A percentile compares a stretch with the other conserved stretches of the same genome.
Conservation (phyloP, 2,113 vertebrate species). For the Notothenia coriiceps region DNA sequence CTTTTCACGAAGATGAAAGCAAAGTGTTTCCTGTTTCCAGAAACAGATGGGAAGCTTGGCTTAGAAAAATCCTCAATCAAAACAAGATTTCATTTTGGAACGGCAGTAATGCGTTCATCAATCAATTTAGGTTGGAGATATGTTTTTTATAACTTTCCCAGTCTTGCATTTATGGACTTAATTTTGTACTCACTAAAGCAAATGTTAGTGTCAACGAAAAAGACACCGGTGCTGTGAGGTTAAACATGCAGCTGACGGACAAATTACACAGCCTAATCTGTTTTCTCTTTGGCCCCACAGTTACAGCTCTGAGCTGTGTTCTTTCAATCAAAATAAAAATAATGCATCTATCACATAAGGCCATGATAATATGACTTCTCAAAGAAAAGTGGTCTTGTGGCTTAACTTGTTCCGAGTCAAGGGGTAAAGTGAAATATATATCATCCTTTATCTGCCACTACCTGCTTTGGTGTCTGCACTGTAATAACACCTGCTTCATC, state of each 20-base stretch:
- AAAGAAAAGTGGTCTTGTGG: no score
- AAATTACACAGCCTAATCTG: constrained; percentile 46
- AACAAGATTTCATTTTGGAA: constrained; percentile 23
- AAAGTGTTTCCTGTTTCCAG: constrained; percentile 37
- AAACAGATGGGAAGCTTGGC: constrained; percentile 44
- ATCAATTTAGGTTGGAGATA: not conserved
- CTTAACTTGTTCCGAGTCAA: no score
- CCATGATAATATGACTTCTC: no score
- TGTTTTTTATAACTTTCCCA: constrained; percentile 4
- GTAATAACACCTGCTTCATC: no score
- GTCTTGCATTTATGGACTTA: constrained; percentile 16
- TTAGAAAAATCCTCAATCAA: constrained; percentile 18
- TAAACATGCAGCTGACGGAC: constrained; percentile 54
- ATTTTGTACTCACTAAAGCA: constrained; percentile 6
- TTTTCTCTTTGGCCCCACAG: constrained; percentile 1
- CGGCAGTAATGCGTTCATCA: not conserved
- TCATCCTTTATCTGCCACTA: no score
- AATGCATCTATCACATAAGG: no score
- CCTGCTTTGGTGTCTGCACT: no score
- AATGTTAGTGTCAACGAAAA: not conserved
- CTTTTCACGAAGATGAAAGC: constrained; percentile 37
- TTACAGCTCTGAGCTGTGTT: no score
- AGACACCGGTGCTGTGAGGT: constrained; percentile 2
- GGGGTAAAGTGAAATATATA: no score
- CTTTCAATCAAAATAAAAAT: no score